Conservation (phyloP, 1,140 invertebrate genomes). For the Charaxes varanes region DNA sequence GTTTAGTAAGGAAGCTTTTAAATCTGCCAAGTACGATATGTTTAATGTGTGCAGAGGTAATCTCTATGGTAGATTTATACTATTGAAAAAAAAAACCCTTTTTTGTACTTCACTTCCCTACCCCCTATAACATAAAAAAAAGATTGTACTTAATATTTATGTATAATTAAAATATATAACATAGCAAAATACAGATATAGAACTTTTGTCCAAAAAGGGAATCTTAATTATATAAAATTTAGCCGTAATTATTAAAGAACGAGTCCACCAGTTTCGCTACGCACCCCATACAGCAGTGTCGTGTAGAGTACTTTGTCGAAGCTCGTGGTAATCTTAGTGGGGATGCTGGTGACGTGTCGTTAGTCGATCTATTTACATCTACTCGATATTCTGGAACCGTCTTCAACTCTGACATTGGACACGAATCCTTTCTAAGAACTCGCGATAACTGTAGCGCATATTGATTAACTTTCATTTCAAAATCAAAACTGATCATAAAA, state of each 20-base stretch:
- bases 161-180: background rate
- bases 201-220: too few relatives aligned
- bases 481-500: background rate
- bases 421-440: background rate
- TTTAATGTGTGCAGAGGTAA: too few relatives aligned
- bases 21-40: too few relatives aligned
- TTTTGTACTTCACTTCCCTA: too few relatives aligned
- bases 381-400: background rate
- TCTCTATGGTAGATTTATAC: too few relatives aligned
- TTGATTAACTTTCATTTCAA: background rate
- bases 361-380: too few relatives aligned
- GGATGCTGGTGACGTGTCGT: too few relatives aligned
- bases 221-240: constrained; percentile 10
- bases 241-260: constrained; percentile 47
- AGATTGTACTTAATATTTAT: too few relatives aligned
- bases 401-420: background rate
- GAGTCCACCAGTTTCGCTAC: constrained; percentile 51
- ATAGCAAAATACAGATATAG: too few relatives aligned
- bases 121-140: too few relatives aligned
- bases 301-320: constrained; percentile 19
- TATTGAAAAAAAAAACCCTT: too few relatives aligned
- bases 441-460: background rate
- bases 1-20: too few relatives aligned
- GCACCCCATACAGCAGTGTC: constrained; percentile 41
- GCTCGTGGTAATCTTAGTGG: constrained; percentile 11